A percentile compares a stretch with the other conserved stretches of the same genome.
Evolutionary conservation across 1,140 invertebrate species (phyloP).

Genomic region (Aphaenogaster rudis): DNA sequence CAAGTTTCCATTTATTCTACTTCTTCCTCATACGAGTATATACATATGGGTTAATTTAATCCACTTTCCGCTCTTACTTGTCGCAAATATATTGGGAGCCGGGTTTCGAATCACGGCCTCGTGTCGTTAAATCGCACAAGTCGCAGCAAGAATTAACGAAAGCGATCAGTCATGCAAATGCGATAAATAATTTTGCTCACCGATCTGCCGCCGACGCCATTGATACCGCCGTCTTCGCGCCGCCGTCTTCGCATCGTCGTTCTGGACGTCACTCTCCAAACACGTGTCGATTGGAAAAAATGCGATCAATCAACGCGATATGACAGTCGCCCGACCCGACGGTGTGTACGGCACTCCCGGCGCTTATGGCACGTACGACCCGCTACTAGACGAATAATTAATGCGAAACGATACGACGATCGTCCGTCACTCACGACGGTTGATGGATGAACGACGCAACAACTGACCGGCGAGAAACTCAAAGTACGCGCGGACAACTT

Average conservation of each 20-base stretch:
- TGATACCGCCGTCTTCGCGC: background rate
- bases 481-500: constrained; percentile 7
- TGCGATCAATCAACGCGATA: background rate
- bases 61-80: background rate
- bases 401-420: background rate
- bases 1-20: background rate
- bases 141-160: background rate
- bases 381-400: background rate
- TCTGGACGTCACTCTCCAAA: background rate
- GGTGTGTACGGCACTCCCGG: background rate
- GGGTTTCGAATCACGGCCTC: background rate
- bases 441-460: background rate
- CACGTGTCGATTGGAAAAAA: background rate
- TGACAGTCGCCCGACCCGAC: background rate
- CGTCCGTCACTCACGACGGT: background rate
- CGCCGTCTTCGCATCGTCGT: background rate
- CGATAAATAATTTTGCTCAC: background rate
- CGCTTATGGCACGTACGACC: background rate
- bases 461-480: background rate
- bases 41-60: background rate
- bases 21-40: background rate
- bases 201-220: background rate
- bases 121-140: background rate
- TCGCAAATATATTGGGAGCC: background rate
- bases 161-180: background rate